phyloP scores from a whole-genome alignment of 1,140 invertebrate species.

The Neoseiulus cucumeris region DNA sequence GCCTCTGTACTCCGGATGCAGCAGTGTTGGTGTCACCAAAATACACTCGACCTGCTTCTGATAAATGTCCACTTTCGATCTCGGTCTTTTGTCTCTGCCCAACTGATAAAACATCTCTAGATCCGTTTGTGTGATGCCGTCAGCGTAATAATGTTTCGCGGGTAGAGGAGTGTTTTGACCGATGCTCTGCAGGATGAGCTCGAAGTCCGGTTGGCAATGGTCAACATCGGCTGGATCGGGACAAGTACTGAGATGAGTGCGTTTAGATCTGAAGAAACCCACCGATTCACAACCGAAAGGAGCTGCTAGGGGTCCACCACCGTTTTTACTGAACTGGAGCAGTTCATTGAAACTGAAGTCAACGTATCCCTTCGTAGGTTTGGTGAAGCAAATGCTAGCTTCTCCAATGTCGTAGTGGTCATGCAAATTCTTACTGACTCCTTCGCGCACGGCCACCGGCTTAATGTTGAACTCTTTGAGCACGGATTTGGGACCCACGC shows the following conservation, averaged over 20 bases:
- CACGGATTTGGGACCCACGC: conserved; percentile 55
- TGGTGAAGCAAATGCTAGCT: not conserved
- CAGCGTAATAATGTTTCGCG: not conserved
- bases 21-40: not conserved
- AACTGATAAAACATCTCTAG: not conserved
- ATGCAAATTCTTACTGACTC: conserved; percentile 30
- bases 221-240: not conserved
- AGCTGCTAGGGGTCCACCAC: not conserved
- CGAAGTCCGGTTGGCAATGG: not conserved
- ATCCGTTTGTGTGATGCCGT: not conserved
- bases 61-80: not conserved
- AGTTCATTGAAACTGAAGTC: not conserved
- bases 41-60: not conserved
- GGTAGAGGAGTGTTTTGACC: not conserved
- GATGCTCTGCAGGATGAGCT: not conserved
- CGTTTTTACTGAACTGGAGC: not conserved
- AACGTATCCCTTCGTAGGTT: not conserved
- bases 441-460: not conserved
- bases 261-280: not conserved
- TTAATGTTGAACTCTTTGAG: conserved; percentile 37
- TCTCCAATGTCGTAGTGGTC: conserved; percentile 22
- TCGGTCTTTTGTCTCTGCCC: not conserved
- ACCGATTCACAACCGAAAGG: not conserved
- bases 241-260: not conserved
- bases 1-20: not conserved